Conservation (phyloP, 2,113 vertebrate species). For the Leucopternis melanops region DNA sequence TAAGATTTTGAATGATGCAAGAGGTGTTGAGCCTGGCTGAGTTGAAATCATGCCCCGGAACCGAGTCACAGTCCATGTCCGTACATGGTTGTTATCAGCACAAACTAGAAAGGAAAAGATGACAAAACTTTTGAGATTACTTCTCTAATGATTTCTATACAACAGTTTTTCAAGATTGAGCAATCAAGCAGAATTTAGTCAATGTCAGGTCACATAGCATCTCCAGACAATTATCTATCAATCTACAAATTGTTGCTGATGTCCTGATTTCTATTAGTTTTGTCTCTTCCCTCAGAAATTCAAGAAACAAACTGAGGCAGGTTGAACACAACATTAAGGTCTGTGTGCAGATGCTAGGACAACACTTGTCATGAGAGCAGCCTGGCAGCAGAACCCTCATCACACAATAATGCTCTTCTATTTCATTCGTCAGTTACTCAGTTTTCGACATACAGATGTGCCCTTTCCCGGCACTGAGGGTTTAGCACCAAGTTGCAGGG, state of each 20-base stretch:
- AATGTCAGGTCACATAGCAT: neutral
- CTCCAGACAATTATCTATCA: neutral
- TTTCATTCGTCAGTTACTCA: neutral
- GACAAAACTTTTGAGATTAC: neutral
- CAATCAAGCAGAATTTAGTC: neutral
- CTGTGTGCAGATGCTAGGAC: neutral
- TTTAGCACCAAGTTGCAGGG: neutral
- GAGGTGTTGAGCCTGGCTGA: conserved; percentile 92
- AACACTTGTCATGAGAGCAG: neutral
- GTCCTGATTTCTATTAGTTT: neutral
- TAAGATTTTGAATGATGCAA: conserved; percentile 95
- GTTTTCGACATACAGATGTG: neutral
- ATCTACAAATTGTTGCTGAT: neutral
- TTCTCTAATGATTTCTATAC: neutral
- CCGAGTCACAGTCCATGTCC: conserved; percentile 94
- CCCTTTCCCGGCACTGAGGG: neutral
- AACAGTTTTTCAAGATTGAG: neutral
- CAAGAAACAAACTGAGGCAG: neutral
- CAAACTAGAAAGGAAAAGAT: conserved; percentile 77
- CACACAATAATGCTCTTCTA: neutral
- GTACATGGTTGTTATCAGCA: conserved; percentile 95
- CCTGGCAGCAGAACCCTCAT: neutral
- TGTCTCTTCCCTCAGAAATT: neutral
- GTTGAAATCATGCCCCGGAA: conserved; percentile 98
- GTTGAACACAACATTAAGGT: neutral